These are phyloP conservation scores for Trinectes maculatus DNA, from an alignment of 2,113 vertebrate species.

Conservation along the genomic window DNA sequence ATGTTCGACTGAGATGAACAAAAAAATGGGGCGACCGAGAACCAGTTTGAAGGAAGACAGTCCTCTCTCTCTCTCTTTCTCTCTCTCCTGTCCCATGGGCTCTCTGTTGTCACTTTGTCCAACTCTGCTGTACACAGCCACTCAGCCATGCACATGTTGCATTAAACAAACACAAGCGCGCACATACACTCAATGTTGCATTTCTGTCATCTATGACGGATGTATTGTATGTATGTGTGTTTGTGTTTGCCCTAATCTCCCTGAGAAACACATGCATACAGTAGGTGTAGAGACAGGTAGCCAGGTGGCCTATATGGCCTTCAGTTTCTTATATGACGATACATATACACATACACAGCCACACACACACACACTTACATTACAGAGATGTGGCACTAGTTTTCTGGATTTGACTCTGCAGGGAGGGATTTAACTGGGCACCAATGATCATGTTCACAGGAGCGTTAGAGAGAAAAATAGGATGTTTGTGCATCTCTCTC, in stretches of 20 bases:
- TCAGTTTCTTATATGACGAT: not conserved
- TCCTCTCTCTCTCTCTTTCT: too few species aligned
- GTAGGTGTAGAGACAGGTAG: slow-evolving; percentile 7
- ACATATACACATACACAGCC: not conserved
- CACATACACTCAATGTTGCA: not conserved
- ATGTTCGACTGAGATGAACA: not conserved
- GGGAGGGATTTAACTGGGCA: slow-evolving; percentile 57
- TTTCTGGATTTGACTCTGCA: slow-evolving; percentile 49
- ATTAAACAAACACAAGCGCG: slow-evolving; percentile 8
- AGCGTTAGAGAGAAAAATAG: slow-evolving; percentile 67
- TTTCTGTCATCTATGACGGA: slow-evolving; percentile 6
- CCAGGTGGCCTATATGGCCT: slow-evolving; percentile 13
- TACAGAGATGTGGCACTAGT: slow-evolving; percentile 12
- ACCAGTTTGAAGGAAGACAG: not conserved
- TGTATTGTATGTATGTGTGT: too few species aligned
- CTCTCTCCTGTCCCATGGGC: slow-evolving; percentile 4
- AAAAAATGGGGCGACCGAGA: not conserved
- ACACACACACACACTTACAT: not conserved
- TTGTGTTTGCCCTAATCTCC: slow-evolving; percentile 6
- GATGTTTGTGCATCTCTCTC: slow-evolving; percentile 27
- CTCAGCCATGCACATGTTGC: slow-evolving; percentile 12
- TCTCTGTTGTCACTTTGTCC: slow-evolving; percentile 15
- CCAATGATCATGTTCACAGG: slow-evolving; percentile 52
- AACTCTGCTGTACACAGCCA: not conserved
- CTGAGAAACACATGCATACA: slow-evolving; percentile 8